Evolutionary conservation across 2,113 vertebrate species (phyloP).

Genomic region (Cavia porcellus): DNA sequence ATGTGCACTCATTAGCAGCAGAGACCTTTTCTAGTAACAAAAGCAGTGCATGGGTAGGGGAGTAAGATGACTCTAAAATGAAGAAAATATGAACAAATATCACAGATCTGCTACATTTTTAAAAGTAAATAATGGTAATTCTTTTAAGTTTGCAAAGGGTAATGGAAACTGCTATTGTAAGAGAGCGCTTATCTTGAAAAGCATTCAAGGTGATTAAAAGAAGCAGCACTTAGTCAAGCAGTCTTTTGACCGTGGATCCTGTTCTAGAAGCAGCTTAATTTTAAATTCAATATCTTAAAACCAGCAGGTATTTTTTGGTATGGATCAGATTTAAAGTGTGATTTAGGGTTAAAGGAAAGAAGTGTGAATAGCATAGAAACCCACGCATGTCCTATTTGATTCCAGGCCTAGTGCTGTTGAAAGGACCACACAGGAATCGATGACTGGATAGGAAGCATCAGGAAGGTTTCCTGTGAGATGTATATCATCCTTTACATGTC

Average conservation of each 20-base stretch:
- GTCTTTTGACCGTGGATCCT: neutral
- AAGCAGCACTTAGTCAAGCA: neutral
- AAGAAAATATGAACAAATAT: neutral
- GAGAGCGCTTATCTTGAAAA: neutral
- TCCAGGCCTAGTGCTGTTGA: rapidly evolving
- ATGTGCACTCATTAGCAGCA: neutral
- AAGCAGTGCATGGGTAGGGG: neutral
- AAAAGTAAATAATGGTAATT: neutral
- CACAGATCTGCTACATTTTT: neutral
- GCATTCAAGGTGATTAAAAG: neutral
- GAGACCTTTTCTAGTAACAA: neutral
- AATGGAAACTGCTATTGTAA: neutral
- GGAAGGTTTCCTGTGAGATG: neutral
- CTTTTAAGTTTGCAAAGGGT: neutral
- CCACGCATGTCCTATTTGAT: neutral
- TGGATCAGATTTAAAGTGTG: neutral
- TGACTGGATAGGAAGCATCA: neutral
- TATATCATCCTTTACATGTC: neutral
- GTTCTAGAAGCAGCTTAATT: neutral
- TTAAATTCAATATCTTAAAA: neutral
- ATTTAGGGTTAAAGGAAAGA: neutral
- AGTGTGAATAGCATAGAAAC: neutral
- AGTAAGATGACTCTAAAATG: neutral
- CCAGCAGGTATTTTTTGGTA: neutral
- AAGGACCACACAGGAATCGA: neutral